Evolutionary conservation across 2,888 invertebrate genomes (phyloP).

Genomic region (Odontothrips loti): DNA sequence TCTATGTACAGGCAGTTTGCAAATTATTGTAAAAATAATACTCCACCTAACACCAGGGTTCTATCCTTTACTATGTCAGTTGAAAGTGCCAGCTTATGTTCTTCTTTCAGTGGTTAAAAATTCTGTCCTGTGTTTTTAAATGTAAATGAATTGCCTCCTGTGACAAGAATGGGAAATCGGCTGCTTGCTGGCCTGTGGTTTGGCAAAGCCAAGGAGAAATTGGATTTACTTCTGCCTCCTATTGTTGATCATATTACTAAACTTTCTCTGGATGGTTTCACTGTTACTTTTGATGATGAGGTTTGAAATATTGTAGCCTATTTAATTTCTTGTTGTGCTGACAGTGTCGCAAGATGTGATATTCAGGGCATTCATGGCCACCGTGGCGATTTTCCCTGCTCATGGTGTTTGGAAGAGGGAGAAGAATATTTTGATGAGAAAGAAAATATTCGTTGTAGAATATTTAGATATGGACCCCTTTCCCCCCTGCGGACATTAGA

Average conservation of each 20-base stretch:
- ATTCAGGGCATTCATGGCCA: background rate
- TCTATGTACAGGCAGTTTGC: background rate
- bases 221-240: background rate
- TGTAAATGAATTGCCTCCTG: background rate
- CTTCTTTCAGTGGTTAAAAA: background rate
- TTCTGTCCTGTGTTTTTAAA: background rate
- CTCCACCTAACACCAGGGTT: background rate
- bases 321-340: background rate
- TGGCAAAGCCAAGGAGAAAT: background rate
- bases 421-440: background rate
- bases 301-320: background rate
- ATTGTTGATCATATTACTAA: background rate
- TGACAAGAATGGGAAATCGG: background rate
- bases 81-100: background rate
- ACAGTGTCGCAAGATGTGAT: background rate
- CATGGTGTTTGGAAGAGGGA: background rate
- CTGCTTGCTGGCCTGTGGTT: background rate
- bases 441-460: too few species aligned
- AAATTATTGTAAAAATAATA: background rate
- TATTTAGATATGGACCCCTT: background rate
- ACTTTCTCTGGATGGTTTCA: background rate
- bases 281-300: background rate
- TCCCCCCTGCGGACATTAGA: background rate
- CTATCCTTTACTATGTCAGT: background rate
- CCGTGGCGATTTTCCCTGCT: background rate